Base-by-base conservation (phyloP, 2,113 vertebrate genomes). In the Oncorhynchus masou region DNA sequence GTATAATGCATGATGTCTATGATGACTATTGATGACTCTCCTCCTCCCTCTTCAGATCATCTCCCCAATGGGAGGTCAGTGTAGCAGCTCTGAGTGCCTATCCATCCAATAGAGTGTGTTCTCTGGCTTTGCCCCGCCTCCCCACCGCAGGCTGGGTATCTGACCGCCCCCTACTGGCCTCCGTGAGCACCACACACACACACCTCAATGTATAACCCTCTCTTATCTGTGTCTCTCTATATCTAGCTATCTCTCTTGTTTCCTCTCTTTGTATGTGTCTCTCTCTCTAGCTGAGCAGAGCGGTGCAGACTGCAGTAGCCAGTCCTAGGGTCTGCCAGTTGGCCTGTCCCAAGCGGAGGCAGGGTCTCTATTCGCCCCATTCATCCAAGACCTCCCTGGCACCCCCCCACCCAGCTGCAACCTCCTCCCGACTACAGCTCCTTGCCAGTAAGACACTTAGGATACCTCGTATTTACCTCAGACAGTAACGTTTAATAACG, bases 31-130 rank as follows among this genome's bases (percentile, higher is more conserved):
- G 51, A 19, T 39, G 6, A 16, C 0, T 24, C 25, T 74, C 19
- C 39, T 7, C n/a, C 8, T 34, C 22, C 59, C 49, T 68, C 69
- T 39, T 0, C 79, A 93, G 92, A 31, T 39, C 27, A 11, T 88
- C 89, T 75, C 89, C 91, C 1, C 39, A 80, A 8, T 92, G 92
- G 92, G 67, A 75, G 74, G 87, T 93, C 80, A 91, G 84, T 72
- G 54, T 73, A 2, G 72, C 81, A 39, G 91, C 92, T 13, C 83
- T 92, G n/a, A 82, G 57, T 27, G 90, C 91, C 2, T 19, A 75
- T 3, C 74, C 92, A 0, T 91, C 93, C 1, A 59, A 85, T 15
- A 81, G 89, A 9, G 27, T 94, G 45, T 84, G 89, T 70, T 7
- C 11, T 12, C 84, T 93, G 54, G 91, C 93, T 59, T 71, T 54